phyloP scores from a whole-genome alignment of 2,113 vertebrate species.

The Sakesphorus luctuosus region DNA sequence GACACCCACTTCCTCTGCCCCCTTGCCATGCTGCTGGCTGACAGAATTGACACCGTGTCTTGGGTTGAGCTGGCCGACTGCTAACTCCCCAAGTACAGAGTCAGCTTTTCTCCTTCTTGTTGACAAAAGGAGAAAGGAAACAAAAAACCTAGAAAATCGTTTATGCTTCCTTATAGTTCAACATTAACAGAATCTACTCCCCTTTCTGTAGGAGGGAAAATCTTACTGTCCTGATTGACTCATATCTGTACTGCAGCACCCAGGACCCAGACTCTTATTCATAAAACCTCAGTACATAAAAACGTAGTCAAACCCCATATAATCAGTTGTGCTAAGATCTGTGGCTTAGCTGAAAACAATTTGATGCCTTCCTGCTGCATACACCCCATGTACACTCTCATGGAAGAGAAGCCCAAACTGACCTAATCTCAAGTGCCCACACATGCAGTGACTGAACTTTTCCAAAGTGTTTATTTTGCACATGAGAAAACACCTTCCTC shows the following conservation, averaged over 20 bases:
- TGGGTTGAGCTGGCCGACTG: no score
- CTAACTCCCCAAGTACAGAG: no score
- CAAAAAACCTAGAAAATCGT: no score
- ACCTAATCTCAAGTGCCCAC: accelerated
- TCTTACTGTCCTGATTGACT: background rate
- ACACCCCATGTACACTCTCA: no score
- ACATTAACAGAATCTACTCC: background rate
- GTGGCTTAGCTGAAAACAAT: background rate
- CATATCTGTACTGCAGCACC: background rate
- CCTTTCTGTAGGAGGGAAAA: background rate
- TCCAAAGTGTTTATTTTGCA: background rate
- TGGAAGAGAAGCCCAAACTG: background rate
- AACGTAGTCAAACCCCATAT: background rate
- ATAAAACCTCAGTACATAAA: background rate
- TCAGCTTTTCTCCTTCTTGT: no score
- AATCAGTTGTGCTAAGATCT: background rate
- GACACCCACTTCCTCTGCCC: background rate
- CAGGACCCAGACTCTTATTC: background rate
- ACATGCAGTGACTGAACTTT: background rate
- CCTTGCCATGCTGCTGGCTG: background rate
- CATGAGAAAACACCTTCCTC: background rate
- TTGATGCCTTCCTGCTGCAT: background rate
- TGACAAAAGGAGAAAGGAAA: no score
- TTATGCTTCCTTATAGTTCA: background rate
- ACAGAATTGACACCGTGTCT: background rate